phyloP scores from a whole-genome alignment of 2,888 invertebrate genomes.

The Megaustenia siamemsis region DNA sequence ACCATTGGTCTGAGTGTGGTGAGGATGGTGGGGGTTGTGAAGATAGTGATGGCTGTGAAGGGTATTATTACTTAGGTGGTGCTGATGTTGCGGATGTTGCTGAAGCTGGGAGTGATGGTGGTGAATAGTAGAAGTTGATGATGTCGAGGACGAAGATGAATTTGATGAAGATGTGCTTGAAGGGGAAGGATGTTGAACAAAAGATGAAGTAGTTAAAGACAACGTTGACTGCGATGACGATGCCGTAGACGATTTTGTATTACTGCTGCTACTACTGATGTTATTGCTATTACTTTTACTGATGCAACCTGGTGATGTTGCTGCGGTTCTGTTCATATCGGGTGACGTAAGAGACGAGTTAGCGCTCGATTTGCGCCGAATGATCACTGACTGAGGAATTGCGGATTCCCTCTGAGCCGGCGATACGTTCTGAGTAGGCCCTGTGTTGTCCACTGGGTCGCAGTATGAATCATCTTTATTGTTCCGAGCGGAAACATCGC shows the following conservation, averaged over 20 bases:
- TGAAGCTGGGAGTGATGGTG: constrained; percentile 45
- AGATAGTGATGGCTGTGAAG: constrained; percentile 19
- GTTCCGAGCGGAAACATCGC: neutral
- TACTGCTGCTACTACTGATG: neutral
- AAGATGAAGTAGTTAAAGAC: constrained; percentile 3
- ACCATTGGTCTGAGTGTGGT: constrained; percentile 39
- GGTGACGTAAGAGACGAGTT: constrained; percentile 15
- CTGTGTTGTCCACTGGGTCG: neutral
- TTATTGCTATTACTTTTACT: neutral
- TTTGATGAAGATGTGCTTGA: neutral
- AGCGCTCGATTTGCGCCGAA: constrained; percentile 67
- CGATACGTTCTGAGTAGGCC: constrained; percentile 51
- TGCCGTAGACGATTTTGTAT: neutral
- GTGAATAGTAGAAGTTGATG: constrained; percentile 42
- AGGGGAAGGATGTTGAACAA: constrained; percentile 23
- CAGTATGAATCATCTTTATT: constrained; percentile 17
- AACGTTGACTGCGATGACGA: neutral
- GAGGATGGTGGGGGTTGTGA: constrained; percentile 29
- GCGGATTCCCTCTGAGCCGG: constrained; percentile 62
- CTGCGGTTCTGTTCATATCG: constrained; percentile 10
- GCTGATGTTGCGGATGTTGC: constrained; percentile 43
- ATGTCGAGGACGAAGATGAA: constrained; percentile 11
- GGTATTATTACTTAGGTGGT: constrained; percentile 2
- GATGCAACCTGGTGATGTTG: constrained; percentile 36
- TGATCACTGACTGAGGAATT: constrained; percentile 75